These are phyloP conservation scores for Chaetophractus vellerosus DNA, from an alignment of 2,797 vertebrate genomes.

Conservation along the genomic window DNA sequence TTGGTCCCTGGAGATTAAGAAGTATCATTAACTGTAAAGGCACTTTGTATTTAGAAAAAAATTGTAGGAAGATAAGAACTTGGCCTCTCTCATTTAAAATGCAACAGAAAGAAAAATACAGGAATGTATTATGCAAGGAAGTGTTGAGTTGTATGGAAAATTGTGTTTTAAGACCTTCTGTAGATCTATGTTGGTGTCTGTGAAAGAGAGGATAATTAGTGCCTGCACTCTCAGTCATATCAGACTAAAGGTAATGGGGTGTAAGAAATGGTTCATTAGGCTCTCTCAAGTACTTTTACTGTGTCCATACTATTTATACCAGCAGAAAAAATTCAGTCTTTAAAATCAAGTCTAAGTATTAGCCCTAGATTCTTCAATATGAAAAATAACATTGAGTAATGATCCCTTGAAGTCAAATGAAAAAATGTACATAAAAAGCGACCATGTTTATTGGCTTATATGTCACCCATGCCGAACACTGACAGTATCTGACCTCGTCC, in stretches of 20 bases:
- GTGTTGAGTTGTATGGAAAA: conserved; percentile 88
- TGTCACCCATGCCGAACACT: conserved; percentile 63
- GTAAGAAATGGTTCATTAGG: conserved; percentile 94
- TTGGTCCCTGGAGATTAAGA: conserved; percentile 55
- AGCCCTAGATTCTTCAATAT: conserved; percentile 87
- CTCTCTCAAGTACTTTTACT: conserved; percentile 92
- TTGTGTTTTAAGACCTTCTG: conserved; percentile 90
- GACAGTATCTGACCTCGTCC: conserved; percentile 75
- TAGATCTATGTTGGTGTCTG: conserved; percentile 90
- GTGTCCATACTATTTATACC: conserved; percentile 93
- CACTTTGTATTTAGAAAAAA: conserved; percentile 77
- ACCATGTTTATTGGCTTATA: conserved; percentile 82
- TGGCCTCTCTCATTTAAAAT: conserved; percentile 89
- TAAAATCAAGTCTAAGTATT: conserved; percentile 91
- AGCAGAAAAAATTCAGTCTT: conserved; percentile 90
- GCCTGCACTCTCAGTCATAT: conserved; percentile 91
- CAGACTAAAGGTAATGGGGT: conserved; percentile 94
- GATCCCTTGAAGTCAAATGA: conserved; percentile 86
- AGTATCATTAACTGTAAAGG: neutral
- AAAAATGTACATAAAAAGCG: conserved; percentile 80
- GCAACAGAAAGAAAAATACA: conserved; percentile 88
- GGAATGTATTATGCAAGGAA: conserved; percentile 87
- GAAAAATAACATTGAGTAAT: conserved; percentile 89
- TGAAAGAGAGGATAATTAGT: conserved; percentile 92
- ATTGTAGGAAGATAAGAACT: conserved; percentile 83